These are phyloP conservation scores for Paracentrotus lividus DNA, from an alignment of 53 echinoderm and acorn worm genomes.

Conservation along the genomic window DNA sequence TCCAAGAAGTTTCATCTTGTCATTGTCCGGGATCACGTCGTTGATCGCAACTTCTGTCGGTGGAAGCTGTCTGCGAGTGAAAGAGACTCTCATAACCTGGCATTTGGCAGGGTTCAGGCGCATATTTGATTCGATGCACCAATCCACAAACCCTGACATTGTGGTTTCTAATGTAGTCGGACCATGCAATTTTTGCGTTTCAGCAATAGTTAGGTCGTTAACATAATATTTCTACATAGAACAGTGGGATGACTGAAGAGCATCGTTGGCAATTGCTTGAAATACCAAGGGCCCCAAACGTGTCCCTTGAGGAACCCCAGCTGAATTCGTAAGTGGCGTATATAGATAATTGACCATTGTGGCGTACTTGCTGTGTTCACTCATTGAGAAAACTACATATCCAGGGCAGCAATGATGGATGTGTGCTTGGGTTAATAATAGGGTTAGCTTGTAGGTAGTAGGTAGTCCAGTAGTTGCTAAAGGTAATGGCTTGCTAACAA, in stretches of 20 bases:
- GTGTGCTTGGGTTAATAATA: no score
- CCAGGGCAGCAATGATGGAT: no score
- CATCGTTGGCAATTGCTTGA: background rate
- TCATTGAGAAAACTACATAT: slow-evolving; percentile 57
- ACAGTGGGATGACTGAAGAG: background rate
- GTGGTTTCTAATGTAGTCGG: no score
- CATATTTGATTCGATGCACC: background rate
- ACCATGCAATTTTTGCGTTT: background rate
- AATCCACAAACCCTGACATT: no score
- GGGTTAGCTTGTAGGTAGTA: no score
- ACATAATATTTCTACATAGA: background rate
- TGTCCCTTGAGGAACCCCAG: slow-evolving; percentile 73
- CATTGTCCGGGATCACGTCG: background rate
- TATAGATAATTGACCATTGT: slow-evolving; percentile 37
- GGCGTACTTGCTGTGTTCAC: slow-evolving; percentile 51
- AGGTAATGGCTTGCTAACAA: no score
- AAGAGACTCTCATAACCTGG: background rate
- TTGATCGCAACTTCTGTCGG: background rate
- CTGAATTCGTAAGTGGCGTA: background rate
- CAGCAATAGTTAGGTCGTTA: background rate
- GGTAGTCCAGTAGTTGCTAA: no score
- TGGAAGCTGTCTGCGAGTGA: background rate
- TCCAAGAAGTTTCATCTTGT: background rate
- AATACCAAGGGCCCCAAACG: slow-evolving; percentile 68
- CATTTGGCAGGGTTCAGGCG: background rate